Percentiles rank a stretch among this genome's conserved stretches.
Conservation (phyloP, 2,113 vertebrate species). For the Cyprinus carpio region DNA sequence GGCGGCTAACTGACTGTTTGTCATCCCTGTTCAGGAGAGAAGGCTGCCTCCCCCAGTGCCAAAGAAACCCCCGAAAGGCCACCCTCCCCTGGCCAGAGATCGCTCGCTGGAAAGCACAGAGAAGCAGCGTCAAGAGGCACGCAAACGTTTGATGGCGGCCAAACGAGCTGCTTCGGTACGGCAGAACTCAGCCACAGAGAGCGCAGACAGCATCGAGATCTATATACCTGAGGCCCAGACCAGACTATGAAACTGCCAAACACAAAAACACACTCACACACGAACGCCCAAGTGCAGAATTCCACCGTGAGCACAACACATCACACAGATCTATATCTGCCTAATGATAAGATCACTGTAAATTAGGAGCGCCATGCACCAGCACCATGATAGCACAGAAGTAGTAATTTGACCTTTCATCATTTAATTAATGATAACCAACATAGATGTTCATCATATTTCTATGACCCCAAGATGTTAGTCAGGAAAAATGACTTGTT, state of each 20-base stretch:
- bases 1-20: slow-evolving; percentile 49
- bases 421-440: not conserved
- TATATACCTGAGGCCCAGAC: slow-evolving; percentile 99
- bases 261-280: slow-evolving; percentile 22
- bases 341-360: slow-evolving; percentile 12
- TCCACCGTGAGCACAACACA: slow-evolving; percentile 13
- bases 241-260: slow-evolving; percentile 87
- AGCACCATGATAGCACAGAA: slow-evolving; percentile 30
- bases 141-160: slow-evolving; percentile 97
- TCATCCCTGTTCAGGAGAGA: slow-evolving; percentile 90
- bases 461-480: not conserved
- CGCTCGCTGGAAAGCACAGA: slow-evolving; percentile 97
- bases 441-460: not conserved
- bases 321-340: slow-evolving; percentile 12
- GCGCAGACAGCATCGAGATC: slow-evolving; percentile 99
- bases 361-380: slow-evolving; percentile 40
- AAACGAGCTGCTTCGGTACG: slow-evolving; percentile 96
- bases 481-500: not conserved
- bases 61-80: slow-evolving; percentile 96
- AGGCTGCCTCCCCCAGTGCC: slow-evolving; percentile 95
- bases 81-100: slow-evolving; percentile 94
- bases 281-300: slow-evolving; percentile 4
- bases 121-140: slow-evolving; percentile 90
- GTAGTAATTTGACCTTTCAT: slow-evolving; percentile 6
- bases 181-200: slow-evolving; percentile 98